These are phyloP conservation scores for Cacatua alba DNA, from an alignment of 2,113 vertebrate genomes.

Conservation along the genomic window DNA sequence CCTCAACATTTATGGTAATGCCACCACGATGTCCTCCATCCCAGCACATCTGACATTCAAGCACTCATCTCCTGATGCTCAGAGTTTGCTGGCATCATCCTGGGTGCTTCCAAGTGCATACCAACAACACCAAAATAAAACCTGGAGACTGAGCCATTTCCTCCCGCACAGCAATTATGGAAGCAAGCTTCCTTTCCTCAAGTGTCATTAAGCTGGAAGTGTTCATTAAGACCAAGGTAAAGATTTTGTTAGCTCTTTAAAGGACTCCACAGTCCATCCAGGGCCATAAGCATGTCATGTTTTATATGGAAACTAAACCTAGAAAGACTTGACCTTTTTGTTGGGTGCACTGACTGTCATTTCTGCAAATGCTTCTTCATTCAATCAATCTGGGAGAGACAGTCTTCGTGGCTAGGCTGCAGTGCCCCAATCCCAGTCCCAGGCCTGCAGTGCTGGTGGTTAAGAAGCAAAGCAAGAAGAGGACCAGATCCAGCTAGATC, in stretches of 20 bases:
- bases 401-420: neutral
- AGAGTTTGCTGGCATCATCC: neutral
- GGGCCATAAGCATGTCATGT: neutral
- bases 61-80: neutral
- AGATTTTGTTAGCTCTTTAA: neutral
- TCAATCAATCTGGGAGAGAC: neutral
- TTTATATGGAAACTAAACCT: neutral
- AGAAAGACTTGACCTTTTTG: neutral
- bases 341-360: no score
- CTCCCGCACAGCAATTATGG: neutral
- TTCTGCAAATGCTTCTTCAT: rapidly evolving
- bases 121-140: neutral
- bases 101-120: neutral
- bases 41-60: neutral
- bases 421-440: neutral
- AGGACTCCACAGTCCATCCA: neutral
- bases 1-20: neutral
- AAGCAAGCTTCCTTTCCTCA: neutral
- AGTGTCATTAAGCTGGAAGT: neutral
- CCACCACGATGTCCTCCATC: neutral
- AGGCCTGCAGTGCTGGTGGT: neutral
- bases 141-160: neutral
- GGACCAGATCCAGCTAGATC: neutral
- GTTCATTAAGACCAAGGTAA: neutral
- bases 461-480: neutral